phyloP scores from a whole-genome alignment of 2,113 vertebrate genomes.

The Toxotes chatareus region DNA sequence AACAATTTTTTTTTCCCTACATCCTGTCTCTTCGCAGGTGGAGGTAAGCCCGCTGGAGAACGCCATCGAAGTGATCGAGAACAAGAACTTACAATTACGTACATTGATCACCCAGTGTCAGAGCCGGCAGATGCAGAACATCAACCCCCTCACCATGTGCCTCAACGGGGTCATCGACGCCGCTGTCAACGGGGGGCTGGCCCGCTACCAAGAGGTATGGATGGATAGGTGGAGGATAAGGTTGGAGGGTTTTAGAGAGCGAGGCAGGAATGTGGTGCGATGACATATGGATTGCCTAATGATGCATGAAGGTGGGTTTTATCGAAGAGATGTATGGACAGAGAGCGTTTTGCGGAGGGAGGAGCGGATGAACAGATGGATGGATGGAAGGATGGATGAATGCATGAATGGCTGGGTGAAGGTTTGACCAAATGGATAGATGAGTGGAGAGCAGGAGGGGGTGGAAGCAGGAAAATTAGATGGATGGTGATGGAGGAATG shows the following conservation, averaged over 20 bases:
- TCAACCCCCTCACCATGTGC: constrained; percentile 99
- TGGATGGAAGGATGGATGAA: constrained; percentile 45
- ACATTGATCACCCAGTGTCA: constrained; percentile 96
- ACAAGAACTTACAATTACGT: constrained; percentile 96
- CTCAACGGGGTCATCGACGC: constrained; percentile 98
- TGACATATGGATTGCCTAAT: constrained; percentile 69
- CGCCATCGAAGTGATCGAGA: constrained; percentile 97
- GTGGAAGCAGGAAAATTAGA: constrained; percentile 34
- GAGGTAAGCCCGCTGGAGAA: constrained; percentile 99
- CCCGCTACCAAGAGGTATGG: constrained; percentile 96
- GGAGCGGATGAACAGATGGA: constrained; percentile 39
- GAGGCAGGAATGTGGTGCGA: constrained; percentile 23
- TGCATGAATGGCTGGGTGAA: constrained; percentile 27
- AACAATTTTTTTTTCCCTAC: no score
- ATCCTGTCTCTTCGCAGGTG: constrained; percentile 81
- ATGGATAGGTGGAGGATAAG: constrained; percentile 41
- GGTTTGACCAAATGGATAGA: constrained; percentile 41
- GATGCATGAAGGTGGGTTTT: constrained; percentile 74
- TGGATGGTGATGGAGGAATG: constrained; percentile 32
- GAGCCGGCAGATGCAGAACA: constrained; percentile 96
- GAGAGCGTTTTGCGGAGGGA: constrained; percentile 17
- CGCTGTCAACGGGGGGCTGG: constrained; percentile 96
- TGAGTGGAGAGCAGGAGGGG: constrained; percentile 22
- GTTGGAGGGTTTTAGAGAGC: constrained; percentile 48
- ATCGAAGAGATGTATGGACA: constrained; percentile 40